Evolutionary conservation across 1,140 invertebrate species (phyloP).

Genomic region (Fopius arisanus): DNA sequence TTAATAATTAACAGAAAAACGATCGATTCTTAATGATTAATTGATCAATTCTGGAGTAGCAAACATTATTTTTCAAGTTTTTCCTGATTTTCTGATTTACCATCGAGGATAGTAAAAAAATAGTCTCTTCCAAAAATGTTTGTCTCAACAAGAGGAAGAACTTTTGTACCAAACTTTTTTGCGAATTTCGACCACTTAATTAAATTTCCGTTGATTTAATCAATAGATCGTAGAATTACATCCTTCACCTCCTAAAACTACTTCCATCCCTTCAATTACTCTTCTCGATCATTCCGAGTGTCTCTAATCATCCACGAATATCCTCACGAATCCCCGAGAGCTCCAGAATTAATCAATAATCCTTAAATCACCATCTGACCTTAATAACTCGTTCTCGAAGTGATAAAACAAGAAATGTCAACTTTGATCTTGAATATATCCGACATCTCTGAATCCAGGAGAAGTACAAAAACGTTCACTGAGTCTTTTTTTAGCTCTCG

Average conservation of each 20-base stretch:
- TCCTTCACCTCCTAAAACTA: no score
- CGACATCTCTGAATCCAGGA: not conserved
- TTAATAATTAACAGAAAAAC: not conserved
- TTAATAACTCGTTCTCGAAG: not conserved
- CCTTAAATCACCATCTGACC: not conserved
- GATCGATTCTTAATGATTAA: not conserved
- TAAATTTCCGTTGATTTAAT: no score
- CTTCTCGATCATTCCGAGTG: no score
- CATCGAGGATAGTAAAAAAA: not conserved
- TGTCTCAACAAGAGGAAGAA: no score
- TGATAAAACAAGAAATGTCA: not conserved
- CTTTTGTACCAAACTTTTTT: no score
- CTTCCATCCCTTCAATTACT: no score
- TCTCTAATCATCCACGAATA: no score
- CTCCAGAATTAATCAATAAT: not conserved
- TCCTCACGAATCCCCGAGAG: no score
- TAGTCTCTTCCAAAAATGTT: not conserved
- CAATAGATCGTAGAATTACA: no score
- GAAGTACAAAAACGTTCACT: no score
- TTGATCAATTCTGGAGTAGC: not conserved
- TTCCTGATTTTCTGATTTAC: not conserved
- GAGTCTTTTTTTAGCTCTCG: no score
- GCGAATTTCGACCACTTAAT: no score
- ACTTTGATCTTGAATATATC: not conserved
- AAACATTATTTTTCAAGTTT: not conserved